These are phyloP conservation scores for Tenebrosternarchus preto DNA, from an alignment of 2,113 vertebrate genomes.

Conservation along the genomic window DNA sequence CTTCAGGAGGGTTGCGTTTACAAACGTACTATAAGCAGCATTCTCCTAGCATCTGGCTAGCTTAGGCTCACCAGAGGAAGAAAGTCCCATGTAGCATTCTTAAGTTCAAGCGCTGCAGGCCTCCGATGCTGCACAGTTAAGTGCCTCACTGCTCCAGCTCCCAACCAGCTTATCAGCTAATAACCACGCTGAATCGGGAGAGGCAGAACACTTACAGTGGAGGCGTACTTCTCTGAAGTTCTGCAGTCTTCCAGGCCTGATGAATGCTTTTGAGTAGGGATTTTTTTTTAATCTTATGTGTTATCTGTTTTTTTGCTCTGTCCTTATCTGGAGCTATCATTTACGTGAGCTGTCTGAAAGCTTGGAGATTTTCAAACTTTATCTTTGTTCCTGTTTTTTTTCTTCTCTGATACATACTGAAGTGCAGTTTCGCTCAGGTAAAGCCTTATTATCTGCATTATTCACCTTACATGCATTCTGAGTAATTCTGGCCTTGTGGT, in stretches of 20 bases:
- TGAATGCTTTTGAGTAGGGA: not conserved
- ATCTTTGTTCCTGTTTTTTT: slow-evolving; percentile 30
- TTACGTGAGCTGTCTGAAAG: slow-evolving; percentile 29
- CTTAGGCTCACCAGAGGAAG: too few species aligned
- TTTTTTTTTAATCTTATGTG: slow-evolving; percentile 38
- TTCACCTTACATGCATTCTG: not conserved
- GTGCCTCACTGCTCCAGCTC: not conserved
- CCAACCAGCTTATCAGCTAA: too few species aligned
- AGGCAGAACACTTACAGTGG: not conserved
- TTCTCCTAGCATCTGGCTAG: too few species aligned
- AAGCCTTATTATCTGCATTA: slow-evolving; percentile 22
- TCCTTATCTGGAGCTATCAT: slow-evolving; percentile 31
- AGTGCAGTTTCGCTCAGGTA: not conserved
- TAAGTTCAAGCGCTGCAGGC: too few species aligned
- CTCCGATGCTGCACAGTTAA: too few species aligned
- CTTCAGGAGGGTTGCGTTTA: too few species aligned
- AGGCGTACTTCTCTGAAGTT: too few species aligned
- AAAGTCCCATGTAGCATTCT: too few species aligned
- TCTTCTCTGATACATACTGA: not conserved
- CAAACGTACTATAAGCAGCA: too few species aligned
- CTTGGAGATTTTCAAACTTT: slow-evolving; percentile 22
- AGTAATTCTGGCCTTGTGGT: not conserved
- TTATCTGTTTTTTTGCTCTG: slow-evolving; percentile 37
- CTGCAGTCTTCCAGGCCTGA: not conserved
- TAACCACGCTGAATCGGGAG: not conserved